Conservation (phyloP, 2,113 vertebrate genomes). For the Synchiropus splendidus region DNA sequence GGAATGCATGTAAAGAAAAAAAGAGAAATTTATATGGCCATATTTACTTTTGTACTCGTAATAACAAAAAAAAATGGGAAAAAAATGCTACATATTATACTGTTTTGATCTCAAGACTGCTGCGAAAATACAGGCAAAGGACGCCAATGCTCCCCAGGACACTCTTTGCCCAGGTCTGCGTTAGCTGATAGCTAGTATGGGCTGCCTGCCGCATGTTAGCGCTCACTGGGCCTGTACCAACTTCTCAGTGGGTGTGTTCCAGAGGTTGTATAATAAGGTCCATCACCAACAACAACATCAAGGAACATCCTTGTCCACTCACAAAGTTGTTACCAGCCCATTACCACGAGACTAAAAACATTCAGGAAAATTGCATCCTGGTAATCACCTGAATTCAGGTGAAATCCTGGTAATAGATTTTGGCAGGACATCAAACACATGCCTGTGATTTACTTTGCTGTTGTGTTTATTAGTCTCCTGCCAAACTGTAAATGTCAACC, state of each 20-base stretch:
- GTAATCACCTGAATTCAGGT: conserved; percentile 28
- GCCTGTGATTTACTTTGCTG: conserved; percentile 21
- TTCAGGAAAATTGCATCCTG: too few species aligned
- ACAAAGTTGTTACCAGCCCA: too few species aligned
- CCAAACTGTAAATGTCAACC: conserved; percentile 47
- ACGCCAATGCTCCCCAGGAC: too few species aligned
- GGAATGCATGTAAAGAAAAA: too few species aligned
- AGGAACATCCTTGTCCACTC: conserved; percentile 13
- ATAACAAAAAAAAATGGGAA: too few species aligned
- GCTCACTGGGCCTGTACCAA: conserved; percentile 21
- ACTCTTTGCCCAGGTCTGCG: too few species aligned
- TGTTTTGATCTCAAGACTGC: too few species aligned
- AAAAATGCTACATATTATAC: too few species aligned
- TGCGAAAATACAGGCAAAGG: too few species aligned
- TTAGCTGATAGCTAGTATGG: conserved; percentile 58
- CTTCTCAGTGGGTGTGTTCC: conserved; percentile 31
- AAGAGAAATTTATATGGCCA: too few species aligned
- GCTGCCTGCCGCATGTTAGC: conserved; percentile 27
- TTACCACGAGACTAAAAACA: conserved; percentile 6
- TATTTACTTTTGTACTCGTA: too few species aligned
- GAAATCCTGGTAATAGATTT: conserved; percentile 37
- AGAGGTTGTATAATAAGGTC: conserved; percentile 37
- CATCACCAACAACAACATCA: conserved; percentile 19
- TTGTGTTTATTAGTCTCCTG: conserved; percentile 40
- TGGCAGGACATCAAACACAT: conserved; percentile 48